phyloP scores from a whole-genome alignment of 1,140 invertebrate genomes.

The Triops cancriformis region DNA sequence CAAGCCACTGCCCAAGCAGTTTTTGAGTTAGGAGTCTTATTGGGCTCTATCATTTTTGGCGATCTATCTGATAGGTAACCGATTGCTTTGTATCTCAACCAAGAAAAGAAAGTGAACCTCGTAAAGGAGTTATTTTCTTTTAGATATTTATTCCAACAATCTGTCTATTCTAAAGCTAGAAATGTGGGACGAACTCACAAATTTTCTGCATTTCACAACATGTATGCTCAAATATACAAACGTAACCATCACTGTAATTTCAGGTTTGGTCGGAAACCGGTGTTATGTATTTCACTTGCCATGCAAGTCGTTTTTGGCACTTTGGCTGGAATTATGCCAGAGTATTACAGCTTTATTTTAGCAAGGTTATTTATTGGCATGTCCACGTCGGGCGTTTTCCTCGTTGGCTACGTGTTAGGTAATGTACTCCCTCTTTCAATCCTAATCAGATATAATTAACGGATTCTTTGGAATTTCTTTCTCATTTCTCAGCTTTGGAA shows the following conservation, averaged over 20 bases:
- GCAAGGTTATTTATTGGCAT: constrained; percentile 59
- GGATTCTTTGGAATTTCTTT: neutral
- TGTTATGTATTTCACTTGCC: constrained; percentile 60
- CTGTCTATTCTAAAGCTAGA: too few species aligned
- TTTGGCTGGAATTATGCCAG: constrained; percentile 53
- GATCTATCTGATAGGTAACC: constrained; percentile 61
- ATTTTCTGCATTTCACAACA: too few species aligned
- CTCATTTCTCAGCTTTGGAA: constrained; percentile 57
- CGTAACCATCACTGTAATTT: too few species aligned
- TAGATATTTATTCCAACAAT: too few species aligned
- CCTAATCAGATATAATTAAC: neutral
- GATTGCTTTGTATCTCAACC: too few species aligned
- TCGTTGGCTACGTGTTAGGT: constrained; percentile 71
- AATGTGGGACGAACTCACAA: too few species aligned
- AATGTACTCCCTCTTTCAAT: constrained; percentile 32
- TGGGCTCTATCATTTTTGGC: constrained; percentile 71
- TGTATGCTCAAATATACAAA: too few species aligned
- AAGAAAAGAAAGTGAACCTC: too few species aligned
- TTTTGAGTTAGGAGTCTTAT: constrained; percentile 72
- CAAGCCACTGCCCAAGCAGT: constrained; percentile 60
- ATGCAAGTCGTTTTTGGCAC: constrained; percentile 58
- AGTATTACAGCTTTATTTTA: constrained; percentile 59
- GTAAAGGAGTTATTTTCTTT: too few species aligned
- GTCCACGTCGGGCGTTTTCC: constrained; percentile 63
- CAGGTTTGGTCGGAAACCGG: constrained; percentile 60